Base-by-base conservation (phyloP, 2,888 invertebrate genomes). In the Stegana nigrithorax region DNA sequence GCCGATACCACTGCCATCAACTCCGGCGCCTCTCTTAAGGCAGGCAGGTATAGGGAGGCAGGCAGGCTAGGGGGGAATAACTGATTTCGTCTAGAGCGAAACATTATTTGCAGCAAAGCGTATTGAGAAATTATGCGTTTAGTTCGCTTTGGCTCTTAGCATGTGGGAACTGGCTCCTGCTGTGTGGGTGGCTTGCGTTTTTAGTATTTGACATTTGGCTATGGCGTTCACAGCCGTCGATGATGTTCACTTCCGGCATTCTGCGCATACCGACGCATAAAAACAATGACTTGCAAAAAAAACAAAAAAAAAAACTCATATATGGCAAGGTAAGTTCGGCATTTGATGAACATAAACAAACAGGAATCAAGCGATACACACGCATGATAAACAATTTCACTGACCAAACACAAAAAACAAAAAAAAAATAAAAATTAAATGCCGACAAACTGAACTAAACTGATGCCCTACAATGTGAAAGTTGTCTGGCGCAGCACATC, bases 261-360 rank as follows among this genome's bases (percentile, higher is more conserved):
- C 36, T 19, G 53, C 10, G 17, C 39, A 39, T n/a, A n/a, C 39
- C 42, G 55, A 63, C 70, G 70, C 71, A 72, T 71, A 73, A 72
- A 79, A 81, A 79, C 80, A 81, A 81, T 71, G 79, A 77, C 68
- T 69, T 61, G 63, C 71, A 67, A 61, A 69, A 71, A 77, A 76
- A 77, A 57, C 36, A 25, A 25, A 25, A 6, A 21, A 45, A 27
- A 32, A 53, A n/a, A 61, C 56, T 56, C 63, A 62, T n/a, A 39
- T 39, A 39, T 39, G 6, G 14, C 6, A 47, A 58, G 55, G 62
- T 64, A 64, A 64, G 67, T 59, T 47, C 36, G 36, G 1, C 8
- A 26, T 78, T 68, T 63, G 72, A 68, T 69, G 78, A 78, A 78
- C 14, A 39, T 14, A 39, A 10, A 39, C 10, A 29, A 29, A 29